phyloP scores from a whole-genome alignment of 2,113 vertebrate species.

The Cyanoramphus novaezelandiae region DNA sequence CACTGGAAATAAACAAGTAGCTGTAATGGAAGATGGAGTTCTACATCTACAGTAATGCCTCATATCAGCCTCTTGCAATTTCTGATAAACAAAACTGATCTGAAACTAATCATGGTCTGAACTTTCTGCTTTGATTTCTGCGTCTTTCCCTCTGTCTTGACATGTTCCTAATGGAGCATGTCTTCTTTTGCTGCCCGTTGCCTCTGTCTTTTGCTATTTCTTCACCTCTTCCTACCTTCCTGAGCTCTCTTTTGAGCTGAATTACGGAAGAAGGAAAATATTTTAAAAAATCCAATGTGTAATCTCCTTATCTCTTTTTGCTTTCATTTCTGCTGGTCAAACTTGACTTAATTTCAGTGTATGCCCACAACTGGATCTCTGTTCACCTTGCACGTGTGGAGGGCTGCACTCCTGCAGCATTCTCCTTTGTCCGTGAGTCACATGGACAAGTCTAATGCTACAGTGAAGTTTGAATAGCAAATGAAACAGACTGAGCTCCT shows the following conservation, averaged over 20 bases:
- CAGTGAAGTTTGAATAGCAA: not conserved
- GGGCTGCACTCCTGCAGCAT: not conserved
- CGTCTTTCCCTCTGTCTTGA: not conserved
- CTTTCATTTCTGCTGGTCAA: not conserved
- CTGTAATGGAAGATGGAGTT: not conserved
- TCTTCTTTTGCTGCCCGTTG: not conserved
- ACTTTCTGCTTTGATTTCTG: not conserved
- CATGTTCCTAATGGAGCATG: not conserved
- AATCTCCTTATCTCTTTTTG: not conserved
- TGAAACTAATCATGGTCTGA: not conserved
- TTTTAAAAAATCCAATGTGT: not conserved
- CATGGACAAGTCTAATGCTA: not conserved
- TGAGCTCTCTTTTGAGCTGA: not conserved
- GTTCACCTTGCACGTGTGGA: not conserved
- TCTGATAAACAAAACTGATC: not conserved
- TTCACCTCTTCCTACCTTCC: not conserved
- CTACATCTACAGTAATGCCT: not conserved
- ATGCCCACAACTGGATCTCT: not conserved
- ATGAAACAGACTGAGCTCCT: not conserved
- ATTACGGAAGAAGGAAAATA: not conserved
- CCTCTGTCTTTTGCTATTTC: not conserved
- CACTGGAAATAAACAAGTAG: not conserved
- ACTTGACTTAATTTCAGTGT: not conserved
- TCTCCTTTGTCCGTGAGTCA: not conserved
- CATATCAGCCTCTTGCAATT: not conserved